Evolutionary conservation across 2,797 vertebrate genomes (phyloP), one percentile per base, ranked within the genome.

Genomic region (Ptychobarbus kaznakovi): DNA sequence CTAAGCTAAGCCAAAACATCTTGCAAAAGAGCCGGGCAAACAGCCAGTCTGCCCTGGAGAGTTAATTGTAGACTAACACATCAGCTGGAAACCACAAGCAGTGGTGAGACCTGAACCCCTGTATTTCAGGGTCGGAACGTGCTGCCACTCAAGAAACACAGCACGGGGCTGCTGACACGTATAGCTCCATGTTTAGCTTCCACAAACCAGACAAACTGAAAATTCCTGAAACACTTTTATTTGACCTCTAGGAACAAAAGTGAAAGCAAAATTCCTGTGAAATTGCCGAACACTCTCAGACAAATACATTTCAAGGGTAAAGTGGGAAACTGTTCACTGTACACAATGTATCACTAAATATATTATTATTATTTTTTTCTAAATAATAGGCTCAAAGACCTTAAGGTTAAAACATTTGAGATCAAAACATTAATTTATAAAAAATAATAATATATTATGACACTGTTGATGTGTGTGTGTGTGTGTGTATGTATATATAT

Each of bases 11-110:
- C 88, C 86, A 89, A 82, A 89, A 86, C 87, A 86, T 80, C 81
- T 87, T 90, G 91, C 86, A 86, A 61, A 68, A 85, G 88, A 79
- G 88, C 91, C 81, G 90, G 93, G 92, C 92, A 89, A 63, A 32
- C 65, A 88, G 93, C 94, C 93, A 94, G 92, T 58, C 89, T 86
- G 89, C 85, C 89, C 87, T 73, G 83, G 86, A 89, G 88, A 90
- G 87, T 91, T 94, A 93, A 94, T 91, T 94, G 93, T 88, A 93
- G 90, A 90, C 89, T 90, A 92, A 91, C 89, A 86, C 90, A 93
- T 91, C 90, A 87, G 91, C 88, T 91, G 51, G 56, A 93, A 93
- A 92, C 91, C 90, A 53, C 91, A 91, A 87, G 89, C 88, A 80
- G 63, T 80, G 84, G 88, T 90, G 84, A 81, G 89, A 87, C 84